phyloP scores from a whole-genome alignment of 2,113 vertebrate species.

The Malurus alboscapulatus region DNA sequence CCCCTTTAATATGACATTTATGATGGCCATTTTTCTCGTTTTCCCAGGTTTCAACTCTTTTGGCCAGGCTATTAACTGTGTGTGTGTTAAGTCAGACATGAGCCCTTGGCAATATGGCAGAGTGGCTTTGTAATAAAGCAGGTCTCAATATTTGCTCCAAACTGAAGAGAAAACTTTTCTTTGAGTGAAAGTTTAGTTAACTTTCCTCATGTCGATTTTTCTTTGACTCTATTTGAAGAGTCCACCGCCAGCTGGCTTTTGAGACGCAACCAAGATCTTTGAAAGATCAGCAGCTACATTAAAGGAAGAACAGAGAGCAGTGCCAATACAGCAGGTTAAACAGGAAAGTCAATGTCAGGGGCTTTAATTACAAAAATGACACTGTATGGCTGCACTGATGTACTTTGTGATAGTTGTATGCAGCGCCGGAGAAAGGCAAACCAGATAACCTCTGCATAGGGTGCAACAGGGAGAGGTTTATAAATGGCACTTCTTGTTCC shows the following conservation, averaged over 20 bases:
- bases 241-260: slow-evolving; percentile 43
- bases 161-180: slow-evolving; percentile 50
- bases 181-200: slow-evolving; percentile 58
- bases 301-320: slow-evolving; percentile 47
- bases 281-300: slow-evolving; percentile 50
- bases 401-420: not conserved
- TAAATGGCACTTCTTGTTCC: not conserved
- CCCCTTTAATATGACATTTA: not conserved
- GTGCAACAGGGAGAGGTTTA: not conserved
- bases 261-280: slow-evolving; percentile 58
- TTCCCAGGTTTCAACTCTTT: not conserved
- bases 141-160: slow-evolving; percentile 57
- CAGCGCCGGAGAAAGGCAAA: not conserved
- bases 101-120: slow-evolving; percentile 38
- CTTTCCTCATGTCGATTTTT: slow-evolving; percentile 7
- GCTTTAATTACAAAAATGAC: slow-evolving; percentile 56
- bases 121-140: slow-evolving; percentile 33
- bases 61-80: not conserved
- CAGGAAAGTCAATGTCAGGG: not conserved
- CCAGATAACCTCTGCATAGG: not conserved
- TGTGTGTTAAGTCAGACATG: slow-evolving; percentile 11
- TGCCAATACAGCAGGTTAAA: slow-evolving; percentile 38
- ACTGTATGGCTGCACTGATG: not conserved
- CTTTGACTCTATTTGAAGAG: slow-evolving; percentile 53
- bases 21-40: not conserved